A percentile compares a stretch with the other conserved stretches of the same genome.
These are phyloP conservation scores for Antheraea assamensis DNA, from an alignment of 2,888 invertebrate species.

Conservation along the genomic window DNA sequence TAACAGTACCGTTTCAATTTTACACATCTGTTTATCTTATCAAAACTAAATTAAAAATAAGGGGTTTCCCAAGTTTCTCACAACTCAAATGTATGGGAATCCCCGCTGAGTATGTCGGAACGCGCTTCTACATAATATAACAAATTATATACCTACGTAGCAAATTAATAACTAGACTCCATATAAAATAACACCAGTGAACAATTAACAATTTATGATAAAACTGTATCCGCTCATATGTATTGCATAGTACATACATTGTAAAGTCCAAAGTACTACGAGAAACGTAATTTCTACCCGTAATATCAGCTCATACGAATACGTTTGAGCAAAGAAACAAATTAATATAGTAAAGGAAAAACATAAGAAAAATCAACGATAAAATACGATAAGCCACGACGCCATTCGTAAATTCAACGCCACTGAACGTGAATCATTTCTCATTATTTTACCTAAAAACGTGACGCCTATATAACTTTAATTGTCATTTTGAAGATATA, in stretches of 20 bases:
- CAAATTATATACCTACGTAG: not conserved
- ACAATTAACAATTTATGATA: not conserved
- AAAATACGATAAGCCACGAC: slow-evolving; percentile 1
- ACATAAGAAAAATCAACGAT: slow-evolving; percentile 22
- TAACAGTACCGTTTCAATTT: too few relatives aligned
- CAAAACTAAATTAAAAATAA: too few relatives aligned
- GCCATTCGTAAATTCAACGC: not conserved
- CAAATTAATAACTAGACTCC: not conserved
- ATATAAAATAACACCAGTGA: not conserved
- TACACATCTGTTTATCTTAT: too few relatives aligned
- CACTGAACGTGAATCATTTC: not conserved
- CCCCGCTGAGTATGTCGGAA: not conserved
- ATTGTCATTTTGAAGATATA: not conserved
- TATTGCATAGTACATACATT: too few relatives aligned
- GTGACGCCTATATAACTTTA: not conserved
- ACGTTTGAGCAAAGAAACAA: not conserved
- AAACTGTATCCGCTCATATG: too few relatives aligned
- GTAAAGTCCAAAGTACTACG: too few relatives aligned
- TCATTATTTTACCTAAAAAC: not conserved
- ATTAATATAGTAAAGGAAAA: not conserved
- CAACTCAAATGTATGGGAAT: not conserved
- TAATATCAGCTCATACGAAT: too few relatives aligned
- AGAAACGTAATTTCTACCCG: too few relatives aligned
- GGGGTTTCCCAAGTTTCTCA: too few relatives aligned
- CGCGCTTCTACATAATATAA: not conserved